Base-by-base conservation (phyloP, 2,113 vertebrate genomes). In the Marcusenius ussheri region DNA sequence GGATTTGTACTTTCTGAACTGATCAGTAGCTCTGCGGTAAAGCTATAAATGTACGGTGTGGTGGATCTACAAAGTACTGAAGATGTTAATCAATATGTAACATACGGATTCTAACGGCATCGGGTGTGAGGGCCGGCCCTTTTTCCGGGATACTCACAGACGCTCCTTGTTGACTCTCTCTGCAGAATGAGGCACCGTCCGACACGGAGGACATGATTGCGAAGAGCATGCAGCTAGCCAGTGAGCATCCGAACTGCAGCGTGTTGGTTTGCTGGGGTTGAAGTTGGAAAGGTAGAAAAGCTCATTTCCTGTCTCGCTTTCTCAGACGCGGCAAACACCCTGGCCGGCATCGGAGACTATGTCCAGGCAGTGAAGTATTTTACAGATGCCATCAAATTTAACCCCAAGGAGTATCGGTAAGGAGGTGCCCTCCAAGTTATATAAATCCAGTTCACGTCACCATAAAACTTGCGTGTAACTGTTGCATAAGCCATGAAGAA, bases 361-460 rank as follows among this genome's bases (percentile, higher is more conserved):
- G 86, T 91, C 0, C 92, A 95, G 92, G 97, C 97, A 0, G 94
- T 97, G 74, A 90, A 88, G 17, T 96, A 92, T 56, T 97, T 98
- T 91, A 98, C 96, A 0, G 91, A 95, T 0, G 97, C 97, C 1
- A 93, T 97, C 91, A 95, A 95, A 91, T 94, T 96, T 92, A 97
- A 97, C 89, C 97, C 97, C 39, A 91, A 5, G 87, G 97, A 98
- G 88, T 95, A 95, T 92, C 95, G 96, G 97, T 98, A 90, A 94
- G 95, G 58, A 77, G 11, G 3, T 51, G 9, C 1, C 6, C 39
- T 17, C 13, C 5, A 8, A 58, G 56, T 74, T 74, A 15, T 74
- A 2, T 35, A 74, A 74, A 1, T 11, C 66, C 9, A 74, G 66
- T 74, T 74, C 3, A 35, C 4, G 13, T 74, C 66, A 74, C 11